These are phyloP conservation scores for Scolopax mira DNA, from an alignment of 2,113 vertebrate genomes.

Conservation along the genomic window DNA sequence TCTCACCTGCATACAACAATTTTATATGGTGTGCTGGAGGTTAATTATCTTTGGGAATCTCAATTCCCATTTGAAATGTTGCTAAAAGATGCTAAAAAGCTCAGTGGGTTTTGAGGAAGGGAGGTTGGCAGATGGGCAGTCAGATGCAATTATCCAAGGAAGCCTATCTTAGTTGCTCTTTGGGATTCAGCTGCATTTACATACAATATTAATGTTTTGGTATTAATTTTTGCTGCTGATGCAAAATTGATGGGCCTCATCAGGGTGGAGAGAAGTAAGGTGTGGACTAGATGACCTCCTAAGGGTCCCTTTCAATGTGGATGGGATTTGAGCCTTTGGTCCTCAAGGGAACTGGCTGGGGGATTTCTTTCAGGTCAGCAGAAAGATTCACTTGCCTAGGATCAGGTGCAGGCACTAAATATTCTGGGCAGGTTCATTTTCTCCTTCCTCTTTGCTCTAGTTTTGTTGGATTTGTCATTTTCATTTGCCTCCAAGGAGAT, in stretches of 20 bases:
- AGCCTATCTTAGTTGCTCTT: not conserved
- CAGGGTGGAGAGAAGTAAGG: not conserved
- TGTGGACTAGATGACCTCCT: too few species aligned
- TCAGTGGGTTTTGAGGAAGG: not conserved
- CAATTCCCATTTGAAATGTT: not conserved
- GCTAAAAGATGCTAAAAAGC: not conserved
- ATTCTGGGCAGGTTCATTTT: not conserved
- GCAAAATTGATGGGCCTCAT: not conserved
- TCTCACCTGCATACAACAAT: rapidly evolving
- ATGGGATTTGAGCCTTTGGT: not conserved
- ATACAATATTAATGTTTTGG: rapidly evolving
- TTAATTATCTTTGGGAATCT: not conserved
- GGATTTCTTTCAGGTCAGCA: not conserved
- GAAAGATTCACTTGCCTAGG: not conserved
- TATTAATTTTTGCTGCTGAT: not conserved
- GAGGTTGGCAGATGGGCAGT: not conserved
- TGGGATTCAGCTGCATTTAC: not conserved
- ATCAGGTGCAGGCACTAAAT: not conserved
- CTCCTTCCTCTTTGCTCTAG: not conserved
- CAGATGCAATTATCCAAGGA: not conserved
- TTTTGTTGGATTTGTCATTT: not conserved
- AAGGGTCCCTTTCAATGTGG: too few species aligned
- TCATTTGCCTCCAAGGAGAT: not conserved
- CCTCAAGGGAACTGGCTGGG: too few species aligned
- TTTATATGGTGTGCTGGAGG: too few species aligned